These are phyloP conservation scores for Acropora tenuis DNA, from an alignment of 64 coral and sea anemone species.

Conservation along the genomic window DNA sequence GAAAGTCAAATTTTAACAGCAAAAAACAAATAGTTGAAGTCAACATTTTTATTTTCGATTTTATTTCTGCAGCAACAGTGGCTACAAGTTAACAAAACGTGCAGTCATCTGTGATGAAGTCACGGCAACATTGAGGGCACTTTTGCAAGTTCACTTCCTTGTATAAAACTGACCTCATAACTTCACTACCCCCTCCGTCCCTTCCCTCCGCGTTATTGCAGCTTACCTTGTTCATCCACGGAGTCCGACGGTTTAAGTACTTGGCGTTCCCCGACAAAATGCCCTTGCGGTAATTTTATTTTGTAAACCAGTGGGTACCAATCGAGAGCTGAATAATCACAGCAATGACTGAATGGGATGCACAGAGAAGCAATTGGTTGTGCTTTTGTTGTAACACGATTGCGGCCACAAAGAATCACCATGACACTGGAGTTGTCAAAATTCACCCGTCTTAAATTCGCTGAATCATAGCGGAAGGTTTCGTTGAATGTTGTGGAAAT, in stretches of 20 bases:
- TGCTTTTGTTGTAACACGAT: slow-evolving; percentile 62
- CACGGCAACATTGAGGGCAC: too few relatives aligned
- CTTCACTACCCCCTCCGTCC: too few relatives aligned
- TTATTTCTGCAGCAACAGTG: too few relatives aligned
- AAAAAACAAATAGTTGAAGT: too few relatives aligned
- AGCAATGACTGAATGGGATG: slow-evolving; percentile 42
- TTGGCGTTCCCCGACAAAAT: background rate
- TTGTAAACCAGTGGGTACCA: slow-evolving; percentile 71
- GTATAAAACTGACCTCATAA: too few relatives aligned
- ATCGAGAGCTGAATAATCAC: slow-evolving; percentile 11
- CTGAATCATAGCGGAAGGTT: slow-evolving; percentile 54
- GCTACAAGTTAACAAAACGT: too few relatives aligned
- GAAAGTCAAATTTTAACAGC: too few relatives aligned
- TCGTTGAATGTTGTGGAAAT: slow-evolving; percentile 55
- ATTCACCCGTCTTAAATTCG: slow-evolving; percentile 49
- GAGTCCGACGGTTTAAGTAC: background rate
- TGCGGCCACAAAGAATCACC: slow-evolving; percentile 70
- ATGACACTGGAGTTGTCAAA: slow-evolving; percentile 42
- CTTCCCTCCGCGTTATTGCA: background rate
- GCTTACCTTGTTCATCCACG: slow-evolving; percentile 45
- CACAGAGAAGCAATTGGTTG: slow-evolving; percentile 56
- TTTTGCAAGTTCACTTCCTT: too few relatives aligned
- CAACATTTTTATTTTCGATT: too few relatives aligned
- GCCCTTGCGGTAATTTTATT: slow-evolving; percentile 32
- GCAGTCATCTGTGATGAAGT: too few relatives aligned